Evolutionary conservation across 1,140 invertebrate species (phyloP).

Genomic region (Schlechtendalia chinensis): DNA sequence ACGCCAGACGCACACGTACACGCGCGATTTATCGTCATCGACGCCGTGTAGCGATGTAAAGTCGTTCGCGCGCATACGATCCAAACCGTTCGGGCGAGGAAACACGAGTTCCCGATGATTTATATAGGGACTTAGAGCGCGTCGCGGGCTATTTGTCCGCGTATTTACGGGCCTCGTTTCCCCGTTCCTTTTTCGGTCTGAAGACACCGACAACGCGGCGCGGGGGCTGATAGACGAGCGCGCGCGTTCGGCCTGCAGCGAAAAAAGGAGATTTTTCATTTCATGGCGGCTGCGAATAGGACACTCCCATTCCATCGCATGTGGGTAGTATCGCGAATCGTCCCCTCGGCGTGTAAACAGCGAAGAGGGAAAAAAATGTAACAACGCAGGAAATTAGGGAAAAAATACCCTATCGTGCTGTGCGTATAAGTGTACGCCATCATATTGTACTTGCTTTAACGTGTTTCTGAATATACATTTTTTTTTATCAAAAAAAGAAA

Average conservation of each 20-base stretch:
- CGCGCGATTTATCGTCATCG: too few species aligned
- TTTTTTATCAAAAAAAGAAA: not conserved
- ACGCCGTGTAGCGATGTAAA: too few species aligned
- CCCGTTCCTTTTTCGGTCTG: not conserved
- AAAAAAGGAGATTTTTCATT: slow-evolving; percentile 18
- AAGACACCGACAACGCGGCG: not conserved
- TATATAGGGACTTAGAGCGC: not conserved
- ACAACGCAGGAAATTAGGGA: slow-evolving; percentile 25
- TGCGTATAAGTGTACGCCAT: not conserved
- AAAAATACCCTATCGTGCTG: slow-evolving; percentile 19
- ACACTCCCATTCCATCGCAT: slow-evolving; percentile 31
- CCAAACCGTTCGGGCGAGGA: not conserved
- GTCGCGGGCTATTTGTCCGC: not conserved
- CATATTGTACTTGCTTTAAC: slow-evolving; percentile 11
- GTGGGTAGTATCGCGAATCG: slow-evolving; percentile 36
- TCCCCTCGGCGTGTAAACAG: slow-evolving; percentile 28
- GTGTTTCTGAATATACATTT: not conserved
- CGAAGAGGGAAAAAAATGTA: slow-evolving; percentile 6
- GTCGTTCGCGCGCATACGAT: not conserved
- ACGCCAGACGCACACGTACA: too few species aligned
- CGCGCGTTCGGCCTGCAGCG: not conserved
- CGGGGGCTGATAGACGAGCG: too few species aligned
- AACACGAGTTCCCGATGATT: not conserved
- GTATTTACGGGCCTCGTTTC: not conserved
- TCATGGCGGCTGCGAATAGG: slow-evolving; percentile 24